These are phyloP conservation scores for Pyrgus malvae DNA, from an alignment of 2,888 invertebrate species.

Conservation along the genomic window DNA sequence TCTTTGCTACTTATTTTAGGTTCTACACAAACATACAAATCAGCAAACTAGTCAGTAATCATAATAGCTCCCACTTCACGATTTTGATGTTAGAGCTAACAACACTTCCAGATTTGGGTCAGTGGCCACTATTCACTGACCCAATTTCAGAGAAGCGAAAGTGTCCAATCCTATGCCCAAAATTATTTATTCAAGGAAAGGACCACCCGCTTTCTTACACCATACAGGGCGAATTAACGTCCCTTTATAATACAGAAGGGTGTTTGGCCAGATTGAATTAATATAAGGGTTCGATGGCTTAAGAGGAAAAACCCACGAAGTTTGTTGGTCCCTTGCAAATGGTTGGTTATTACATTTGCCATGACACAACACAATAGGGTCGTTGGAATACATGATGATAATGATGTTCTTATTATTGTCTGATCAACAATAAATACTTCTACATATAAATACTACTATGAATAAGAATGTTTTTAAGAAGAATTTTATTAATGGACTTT, in stretches of 20 bases:
- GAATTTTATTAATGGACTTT: too few species aligned
- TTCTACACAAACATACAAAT: too few species aligned
- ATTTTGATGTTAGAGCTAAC: too few species aligned
- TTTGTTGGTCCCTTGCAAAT: neutral
- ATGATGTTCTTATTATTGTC: too few species aligned
- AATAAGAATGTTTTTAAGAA: too few species aligned
- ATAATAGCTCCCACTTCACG: too few species aligned
- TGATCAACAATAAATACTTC: too few species aligned
- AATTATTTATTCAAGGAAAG: slow-evolving; percentile 14
- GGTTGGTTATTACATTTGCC: neutral
- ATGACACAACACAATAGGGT: neutral
- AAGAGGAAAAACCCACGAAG: neutral
- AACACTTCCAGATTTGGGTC: neutral
- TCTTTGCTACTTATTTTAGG: too few species aligned
- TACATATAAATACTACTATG: too few species aligned
- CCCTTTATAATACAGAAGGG: slow-evolving; percentile 7
- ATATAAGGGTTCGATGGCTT: neutral
- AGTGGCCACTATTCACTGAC: neutral
- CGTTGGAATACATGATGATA: too few species aligned
- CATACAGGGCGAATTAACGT: neutral
- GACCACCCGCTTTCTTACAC: slow-evolving; percentile 3
- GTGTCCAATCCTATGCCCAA: neutral
- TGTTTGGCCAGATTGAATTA: slow-evolving; percentile 1
- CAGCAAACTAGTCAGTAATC: too few species aligned
- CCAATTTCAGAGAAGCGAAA: neutral